phyloP scores from a whole-genome alignment of 2,888 invertebrate genomes.

The Lepidocyrtoides sp. region DNA sequence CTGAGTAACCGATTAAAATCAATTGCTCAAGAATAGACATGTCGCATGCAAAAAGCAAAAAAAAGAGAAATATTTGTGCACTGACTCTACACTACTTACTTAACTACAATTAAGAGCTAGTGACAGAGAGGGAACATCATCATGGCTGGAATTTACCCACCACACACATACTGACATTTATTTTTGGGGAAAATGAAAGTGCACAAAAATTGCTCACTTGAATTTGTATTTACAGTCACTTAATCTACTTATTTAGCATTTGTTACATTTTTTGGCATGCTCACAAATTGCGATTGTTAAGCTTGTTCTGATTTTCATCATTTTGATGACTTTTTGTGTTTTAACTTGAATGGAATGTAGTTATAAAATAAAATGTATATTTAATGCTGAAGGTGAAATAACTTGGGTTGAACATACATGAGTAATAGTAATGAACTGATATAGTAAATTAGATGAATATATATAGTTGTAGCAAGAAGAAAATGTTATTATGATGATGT shows the following conservation, averaged over 20 bases:
- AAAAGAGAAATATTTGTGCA: too few relatives aligned
- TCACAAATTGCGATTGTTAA: background rate
- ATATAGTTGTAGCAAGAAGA: background rate
- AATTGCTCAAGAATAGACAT: too few relatives aligned
- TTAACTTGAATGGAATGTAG: background rate
- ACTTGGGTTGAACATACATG: background rate
- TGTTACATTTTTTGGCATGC: constrained; percentile 15
- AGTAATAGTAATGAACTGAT: constrained; percentile 1
- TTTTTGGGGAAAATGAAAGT: constrained; percentile 6
- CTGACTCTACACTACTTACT: too few relatives aligned
- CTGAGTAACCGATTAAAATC: too few relatives aligned
- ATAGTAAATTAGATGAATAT: background rate
- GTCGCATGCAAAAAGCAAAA: too few relatives aligned
- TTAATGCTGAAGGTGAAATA: constrained; percentile 1
- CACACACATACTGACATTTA: too few relatives aligned
- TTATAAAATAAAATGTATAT: too few relatives aligned
- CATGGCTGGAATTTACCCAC: too few relatives aligned
- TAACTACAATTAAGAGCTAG: too few relatives aligned
- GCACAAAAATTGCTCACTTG: background rate
- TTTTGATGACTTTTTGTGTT: background rate
- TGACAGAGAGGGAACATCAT: too few relatives aligned
- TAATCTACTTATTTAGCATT: background rate
- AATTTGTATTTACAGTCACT: background rate
- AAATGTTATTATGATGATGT: too few relatives aligned
- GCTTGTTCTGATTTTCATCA: background rate